Evolutionary conservation across 1,140 invertebrate species (phyloP), one percentile per base, ranked within the genome.

Genomic region (Drosophila eugracilis): DNA sequence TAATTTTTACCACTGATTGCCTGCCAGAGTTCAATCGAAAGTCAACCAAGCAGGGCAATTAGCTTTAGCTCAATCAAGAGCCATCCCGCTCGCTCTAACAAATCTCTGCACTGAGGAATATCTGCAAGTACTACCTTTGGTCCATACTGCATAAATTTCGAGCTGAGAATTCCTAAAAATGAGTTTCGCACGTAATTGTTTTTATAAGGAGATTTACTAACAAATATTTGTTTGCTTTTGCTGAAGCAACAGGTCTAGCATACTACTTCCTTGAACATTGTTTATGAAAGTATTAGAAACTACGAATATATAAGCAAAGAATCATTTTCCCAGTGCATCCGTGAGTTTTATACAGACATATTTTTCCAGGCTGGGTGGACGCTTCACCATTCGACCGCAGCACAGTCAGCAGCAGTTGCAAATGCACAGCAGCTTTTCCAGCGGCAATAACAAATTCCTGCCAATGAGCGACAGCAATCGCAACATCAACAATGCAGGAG

Each of bases 371-470:
- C 86, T 95, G 71, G 94, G 94, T 5, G 94, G 95, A 2, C 90
- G 93, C 59, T 95, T 94, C 57, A 93, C 93, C 3, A 93, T 93
- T 9, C 93, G 93, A 26, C 92, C 93, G 1, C 91, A 93, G 57
- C 91, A 93, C 67, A 85, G 91, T 52, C 91, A 92, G 52, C 90
- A 90, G 57, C 90, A 91, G 60, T 66, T 89, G 73, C 89, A 91
- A 55, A 73, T 90, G 75, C 72, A 76, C 75, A 90, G 79, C 58
- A 90, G 83, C 36, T 88, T 89, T 26, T 69, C 44, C 37, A 79
- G 81, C 48, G 53, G 44, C 60, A 83, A 72, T 22, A 78, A 78
- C 48, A 86, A 85, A 41, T 77, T 75, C 26, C 32, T 77, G 66
- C 41, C 72, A 34, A 63, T 66, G 65, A 54, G 83, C 30, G 78